A percentile compares a stretch with the other conserved stretches of the same genome.
These are phyloP conservation scores for Arrhamphus sclerolepis DNA, from an alignment of 2,797 vertebrate species.

Conservation along the genomic window DNA sequence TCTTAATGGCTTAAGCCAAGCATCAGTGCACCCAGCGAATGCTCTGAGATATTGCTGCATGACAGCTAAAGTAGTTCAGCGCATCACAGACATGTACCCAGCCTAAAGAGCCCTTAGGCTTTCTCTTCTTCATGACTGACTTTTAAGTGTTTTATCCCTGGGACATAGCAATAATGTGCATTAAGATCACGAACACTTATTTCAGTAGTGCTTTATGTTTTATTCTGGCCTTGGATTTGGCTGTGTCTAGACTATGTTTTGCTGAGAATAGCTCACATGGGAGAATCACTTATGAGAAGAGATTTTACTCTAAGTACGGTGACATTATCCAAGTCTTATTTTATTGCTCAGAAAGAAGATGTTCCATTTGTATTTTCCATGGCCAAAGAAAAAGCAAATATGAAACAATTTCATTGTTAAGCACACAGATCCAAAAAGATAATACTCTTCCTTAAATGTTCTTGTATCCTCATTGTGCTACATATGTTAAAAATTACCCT, in stretches of 20 bases:
- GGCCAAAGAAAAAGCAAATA: background rate
- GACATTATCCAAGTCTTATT: conserved; percentile 7
- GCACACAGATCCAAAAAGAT: background rate
- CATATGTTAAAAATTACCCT: no score
- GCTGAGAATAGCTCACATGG: conserved; percentile 58
- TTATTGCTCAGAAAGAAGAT: no score
- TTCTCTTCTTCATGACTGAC: conserved; percentile 83
- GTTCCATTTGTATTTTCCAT: no score
- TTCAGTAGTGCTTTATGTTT: conserved; percentile 88
- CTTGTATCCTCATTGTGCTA: no score
- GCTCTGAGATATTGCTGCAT: conserved; percentile 72
- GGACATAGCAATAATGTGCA: conserved; percentile 87
- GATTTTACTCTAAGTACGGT: conserved; percentile 14
- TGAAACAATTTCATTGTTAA: background rate
- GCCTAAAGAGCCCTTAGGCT: conserved; percentile 77
- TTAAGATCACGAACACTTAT: conserved; percentile 88
- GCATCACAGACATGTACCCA: conserved; percentile 79
- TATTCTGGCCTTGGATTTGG: conserved; percentile 77
- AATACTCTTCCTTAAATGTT: background rate
- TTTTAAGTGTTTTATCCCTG: conserved; percentile 88
- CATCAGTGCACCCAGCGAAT: conserved; percentile 73
- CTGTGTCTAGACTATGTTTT: conserved; percentile 66
- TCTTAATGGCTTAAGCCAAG: conserved; percentile 77
- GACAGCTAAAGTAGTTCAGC: conserved; percentile 84
- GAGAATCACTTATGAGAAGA: conserved; percentile 22